Evolutionary conservation across 2,797 vertebrate species (phyloP).

Genomic region (Podargus strigoides): DNA sequence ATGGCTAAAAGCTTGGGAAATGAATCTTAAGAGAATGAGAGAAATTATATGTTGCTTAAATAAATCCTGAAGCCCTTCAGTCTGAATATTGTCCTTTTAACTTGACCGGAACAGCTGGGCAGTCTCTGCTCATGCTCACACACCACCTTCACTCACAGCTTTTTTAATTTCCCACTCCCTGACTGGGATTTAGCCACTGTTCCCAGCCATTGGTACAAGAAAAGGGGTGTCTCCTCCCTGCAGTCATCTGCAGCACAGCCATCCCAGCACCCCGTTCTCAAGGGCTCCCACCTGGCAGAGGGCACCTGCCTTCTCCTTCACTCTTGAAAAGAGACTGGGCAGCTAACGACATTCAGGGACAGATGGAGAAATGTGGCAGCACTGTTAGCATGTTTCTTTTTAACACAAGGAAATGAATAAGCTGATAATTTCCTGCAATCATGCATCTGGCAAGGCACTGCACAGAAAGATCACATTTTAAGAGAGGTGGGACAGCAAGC

Average conservation of each 20-base stretch:
- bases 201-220: accelerated
- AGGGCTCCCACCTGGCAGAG: background rate
- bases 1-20: background rate
- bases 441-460: background rate
- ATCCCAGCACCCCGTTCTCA: accelerated
- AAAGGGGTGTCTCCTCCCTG: background rate
- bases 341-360: accelerated
- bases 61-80: background rate
- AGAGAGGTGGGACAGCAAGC: background rate
- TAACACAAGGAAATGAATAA: background rate
- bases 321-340: background rate
- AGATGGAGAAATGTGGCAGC: accelerated
- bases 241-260: background rate
- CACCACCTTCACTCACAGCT: background rate
- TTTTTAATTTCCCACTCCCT: background rate
- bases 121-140: background rate
- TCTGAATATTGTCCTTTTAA: background rate
- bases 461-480: background rate
- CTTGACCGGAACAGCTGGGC: background rate
- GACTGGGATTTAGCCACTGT: background rate
- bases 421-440: background rate
- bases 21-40: background rate
- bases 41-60: background rate
- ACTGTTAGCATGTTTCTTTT: accelerated
- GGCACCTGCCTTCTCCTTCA: background rate